Evolutionary conservation across 2,797 vertebrate genomes (phyloP), one percentile per base, ranked within the genome.

Genomic region (Takifugu ocellatus): DNA sequence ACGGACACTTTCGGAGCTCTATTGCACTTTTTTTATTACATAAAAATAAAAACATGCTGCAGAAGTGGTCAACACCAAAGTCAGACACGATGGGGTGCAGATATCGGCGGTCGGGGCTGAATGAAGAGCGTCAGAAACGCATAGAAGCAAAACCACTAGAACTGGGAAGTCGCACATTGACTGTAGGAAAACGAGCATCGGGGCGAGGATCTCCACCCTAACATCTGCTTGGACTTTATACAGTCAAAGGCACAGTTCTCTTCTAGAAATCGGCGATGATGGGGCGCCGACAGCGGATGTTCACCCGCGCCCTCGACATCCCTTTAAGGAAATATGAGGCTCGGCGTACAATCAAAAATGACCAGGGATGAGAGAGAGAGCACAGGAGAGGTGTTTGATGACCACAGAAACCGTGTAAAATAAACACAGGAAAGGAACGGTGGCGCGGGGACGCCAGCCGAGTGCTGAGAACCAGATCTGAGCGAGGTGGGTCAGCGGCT

Each of bases 11-110:
- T 25, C 57, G 64, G 67, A 51, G 16, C 24, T 70, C 16, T 43
- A 74, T 78, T 72, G 77, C 68, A 81, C 73, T 75, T 85, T 82
- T 82, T 71, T 39, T 39, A 81, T 82, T 79, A 55, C 76, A 82
- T 43, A 63, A 60, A 55, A 60, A n/a, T 48, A 31, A 29, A 53
- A 31, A 50, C 60, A 74, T 72, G 66, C 77, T 63, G 53, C 62
- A 73, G 39, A 63, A 55, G 46, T 49, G 44, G 31, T 54, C 43
- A 72, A 69, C n/a, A 39, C 43, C 45, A 61, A 59, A 65, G 8
- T 33, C 31, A 8, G 31, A 33, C 31, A 33, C 57, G 56, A 39
- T 57, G 48, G 26, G 25, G 55, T 17, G 25, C 33, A 62, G 53
- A 57, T 17, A 4, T 14, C 36, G 14, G 36, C 12, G 10, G 36